These are phyloP conservation scores for Albula goreensis DNA, from an alignment of 2,113 vertebrate genomes.

Conservation along the genomic window DNA sequence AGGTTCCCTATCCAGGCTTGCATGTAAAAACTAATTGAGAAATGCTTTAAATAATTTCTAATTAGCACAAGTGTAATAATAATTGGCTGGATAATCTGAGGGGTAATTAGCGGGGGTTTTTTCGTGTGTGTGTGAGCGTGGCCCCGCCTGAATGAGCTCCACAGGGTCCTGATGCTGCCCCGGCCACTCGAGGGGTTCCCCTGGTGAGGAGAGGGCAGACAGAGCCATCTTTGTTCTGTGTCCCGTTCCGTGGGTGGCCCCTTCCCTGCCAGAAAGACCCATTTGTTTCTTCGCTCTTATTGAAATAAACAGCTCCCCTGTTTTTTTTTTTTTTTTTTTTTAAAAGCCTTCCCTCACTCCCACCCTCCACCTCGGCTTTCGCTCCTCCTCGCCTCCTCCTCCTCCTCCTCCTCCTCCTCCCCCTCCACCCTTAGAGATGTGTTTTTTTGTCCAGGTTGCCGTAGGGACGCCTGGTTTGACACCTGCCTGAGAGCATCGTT, in stretches of 20 bases:
- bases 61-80: slow-evolving; percentile 85
- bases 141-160: slow-evolving; percentile 77
- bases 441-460: slow-evolving; percentile 45
- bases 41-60: slow-evolving; percentile 84
- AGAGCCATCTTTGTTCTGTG: slow-evolving; percentile 87
- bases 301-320: slow-evolving; percentile 79
- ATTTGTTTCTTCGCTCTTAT: slow-evolving; percentile 83
- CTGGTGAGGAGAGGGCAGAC: slow-evolving; percentile 82
- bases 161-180: slow-evolving; percentile 76
- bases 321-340: slow-evolving; percentile 23
- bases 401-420: slow-evolving; percentile 40
- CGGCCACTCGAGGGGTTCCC: slow-evolving; percentile 76
- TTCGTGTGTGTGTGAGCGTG: slow-evolving; percentile 68
- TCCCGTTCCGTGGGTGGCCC: slow-evolving; percentile 87
- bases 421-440: slow-evolving; percentile 37
- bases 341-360: slow-evolving; percentile 62
- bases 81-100: slow-evolving; percentile 84
- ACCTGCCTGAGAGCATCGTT: not conserved
- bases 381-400: slow-evolving; percentile 51
- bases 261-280: slow-evolving; percentile 77
- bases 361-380: slow-evolving; percentile 50
- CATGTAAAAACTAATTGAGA: slow-evolving; percentile 79
- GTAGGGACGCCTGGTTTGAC: not conserved
- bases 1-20: slow-evolving; percentile 63
- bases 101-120: slow-evolving; percentile 75